phyloP scores from a whole-genome alignment of 2,797 vertebrate genomes.

The Ptychobarbus kaznakovi region DNA sequence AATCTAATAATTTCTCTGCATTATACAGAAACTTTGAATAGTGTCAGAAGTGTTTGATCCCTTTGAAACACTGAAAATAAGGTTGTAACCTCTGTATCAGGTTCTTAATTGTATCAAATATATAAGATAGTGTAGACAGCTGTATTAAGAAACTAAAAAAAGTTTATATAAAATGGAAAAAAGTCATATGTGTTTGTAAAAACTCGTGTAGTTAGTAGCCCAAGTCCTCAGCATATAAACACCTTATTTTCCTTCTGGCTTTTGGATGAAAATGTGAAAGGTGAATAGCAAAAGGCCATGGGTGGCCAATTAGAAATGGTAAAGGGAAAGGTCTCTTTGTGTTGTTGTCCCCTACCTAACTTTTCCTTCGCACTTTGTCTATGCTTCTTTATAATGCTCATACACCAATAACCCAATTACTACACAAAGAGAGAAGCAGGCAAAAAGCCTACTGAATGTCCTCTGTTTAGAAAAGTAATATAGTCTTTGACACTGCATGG shows the following conservation, averaged over 20 bases:
- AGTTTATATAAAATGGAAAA: not conserved
- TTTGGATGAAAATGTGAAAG: conserved; percentile 60
- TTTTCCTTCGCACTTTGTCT: conserved; percentile 52
- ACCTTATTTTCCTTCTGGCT: conserved; percentile 34
- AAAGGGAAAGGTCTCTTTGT: conserved; percentile 59
- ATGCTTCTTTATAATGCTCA: conserved; percentile 57
- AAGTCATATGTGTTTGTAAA: conserved; percentile 8
- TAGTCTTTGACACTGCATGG: conserved; percentile 28
- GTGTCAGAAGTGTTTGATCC: conserved; percentile 44
- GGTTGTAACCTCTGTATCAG: not conserved
- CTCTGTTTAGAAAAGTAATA: conserved; percentile 47
- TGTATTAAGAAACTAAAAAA: not conserved
- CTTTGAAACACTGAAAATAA: not conserved
- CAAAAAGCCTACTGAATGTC: conserved; percentile 41
- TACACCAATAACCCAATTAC: conserved; percentile 62
- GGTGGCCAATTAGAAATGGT: conserved; percentile 66
- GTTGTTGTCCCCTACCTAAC: conserved; percentile 54
- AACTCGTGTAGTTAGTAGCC: not conserved
- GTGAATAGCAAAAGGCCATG: conserved; percentile 63
- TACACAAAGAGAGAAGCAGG: conserved; percentile 53
- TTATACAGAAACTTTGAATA: conserved; percentile 52
- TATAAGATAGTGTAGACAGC: not conserved
- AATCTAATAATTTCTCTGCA: conserved; percentile 61
- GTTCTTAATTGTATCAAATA: not conserved
- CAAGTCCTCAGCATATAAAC: conserved; percentile 9